Percentiles rank a stretch among this genome's conserved stretches.
Conservation (phyloP, 2,888 invertebrate genomes). For the Ernsta delagoae region DNA sequence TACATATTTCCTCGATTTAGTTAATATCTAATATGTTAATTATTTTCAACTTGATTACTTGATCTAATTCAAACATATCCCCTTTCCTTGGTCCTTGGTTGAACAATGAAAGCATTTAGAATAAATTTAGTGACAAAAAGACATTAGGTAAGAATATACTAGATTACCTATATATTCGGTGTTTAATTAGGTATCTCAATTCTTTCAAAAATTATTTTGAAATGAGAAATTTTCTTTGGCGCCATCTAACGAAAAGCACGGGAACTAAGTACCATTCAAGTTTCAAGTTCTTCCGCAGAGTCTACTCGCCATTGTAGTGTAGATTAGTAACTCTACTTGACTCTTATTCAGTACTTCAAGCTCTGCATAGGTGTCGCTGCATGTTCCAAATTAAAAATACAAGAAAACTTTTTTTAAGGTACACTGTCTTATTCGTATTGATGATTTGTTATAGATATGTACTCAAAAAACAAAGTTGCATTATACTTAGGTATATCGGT, state of each 20-base stretch:
- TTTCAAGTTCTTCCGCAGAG: not conserved
- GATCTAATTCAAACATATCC: no score
- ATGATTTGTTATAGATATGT: no score
- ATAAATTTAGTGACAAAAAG: no score
- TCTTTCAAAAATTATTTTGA: not conserved
- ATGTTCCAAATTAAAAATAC: not conserved
- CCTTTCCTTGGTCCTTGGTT: no score
- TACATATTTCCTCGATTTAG: no score
- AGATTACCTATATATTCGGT: not conserved
- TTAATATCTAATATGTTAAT: no score
- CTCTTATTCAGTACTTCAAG: not conserved
- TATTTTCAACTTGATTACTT: no score
- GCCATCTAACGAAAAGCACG: slow-evolving; percentile 5
- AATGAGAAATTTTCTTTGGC: not conserved
- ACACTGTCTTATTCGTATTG: no score
- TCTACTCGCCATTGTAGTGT: not conserved
- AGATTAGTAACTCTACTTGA: not conserved
- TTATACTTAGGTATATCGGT: no score
- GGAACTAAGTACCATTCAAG: not conserved
- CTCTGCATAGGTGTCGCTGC: not conserved
- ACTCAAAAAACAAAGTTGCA: no score
- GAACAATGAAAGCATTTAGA: no score
- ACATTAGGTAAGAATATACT: no score
- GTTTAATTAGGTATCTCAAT: not conserved
- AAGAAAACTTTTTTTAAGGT: not conserved